These are phyloP conservation scores for Sinhomidia bicolor DNA, from an alignment of 2,888 invertebrate genomes.

Conservation along the genomic window DNA sequence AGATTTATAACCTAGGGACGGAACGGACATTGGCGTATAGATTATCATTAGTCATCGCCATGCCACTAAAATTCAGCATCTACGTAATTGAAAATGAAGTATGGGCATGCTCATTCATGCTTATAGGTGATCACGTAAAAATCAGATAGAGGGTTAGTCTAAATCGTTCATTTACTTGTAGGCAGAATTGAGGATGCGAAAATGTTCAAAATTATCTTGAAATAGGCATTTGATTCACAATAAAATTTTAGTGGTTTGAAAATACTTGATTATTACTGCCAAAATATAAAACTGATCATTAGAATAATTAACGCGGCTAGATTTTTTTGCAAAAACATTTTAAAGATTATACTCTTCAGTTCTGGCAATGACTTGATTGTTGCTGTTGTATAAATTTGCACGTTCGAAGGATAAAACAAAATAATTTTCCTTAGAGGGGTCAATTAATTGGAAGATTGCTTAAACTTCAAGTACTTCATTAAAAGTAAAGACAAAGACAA, in stretches of 20 bases:
- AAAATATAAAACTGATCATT: background rate
- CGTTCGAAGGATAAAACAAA: too few species aligned
- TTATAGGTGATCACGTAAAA: background rate
- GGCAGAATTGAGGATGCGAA: background rate
- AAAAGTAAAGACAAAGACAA: too few species aligned
- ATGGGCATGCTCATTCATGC: background rate
- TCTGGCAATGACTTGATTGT: too few species aligned
- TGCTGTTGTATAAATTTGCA: too few species aligned
- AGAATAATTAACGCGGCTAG: background rate
- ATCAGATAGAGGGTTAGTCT: background rate
- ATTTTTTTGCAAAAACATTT: background rate
- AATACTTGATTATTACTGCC: background rate
- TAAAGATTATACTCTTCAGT: background rate
- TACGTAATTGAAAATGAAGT: slow-evolving; percentile 5
- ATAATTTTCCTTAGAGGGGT: too few species aligned
- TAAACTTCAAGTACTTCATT: too few species aligned
- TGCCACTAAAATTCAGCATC: background rate
- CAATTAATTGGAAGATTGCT: too few species aligned
- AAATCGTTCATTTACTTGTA: background rate
- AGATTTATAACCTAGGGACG: slow-evolving; percentile 4
- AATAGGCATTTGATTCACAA: background rate
- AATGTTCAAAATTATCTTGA: background rate
- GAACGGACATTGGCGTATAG: background rate
- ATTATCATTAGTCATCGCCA: slow-evolving; percentile 15
- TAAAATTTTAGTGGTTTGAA: background rate